These are phyloP conservation scores for Potorous gilbertii DNA, from an alignment of 2,797 vertebrate genomes.

Conservation along the genomic window DNA sequence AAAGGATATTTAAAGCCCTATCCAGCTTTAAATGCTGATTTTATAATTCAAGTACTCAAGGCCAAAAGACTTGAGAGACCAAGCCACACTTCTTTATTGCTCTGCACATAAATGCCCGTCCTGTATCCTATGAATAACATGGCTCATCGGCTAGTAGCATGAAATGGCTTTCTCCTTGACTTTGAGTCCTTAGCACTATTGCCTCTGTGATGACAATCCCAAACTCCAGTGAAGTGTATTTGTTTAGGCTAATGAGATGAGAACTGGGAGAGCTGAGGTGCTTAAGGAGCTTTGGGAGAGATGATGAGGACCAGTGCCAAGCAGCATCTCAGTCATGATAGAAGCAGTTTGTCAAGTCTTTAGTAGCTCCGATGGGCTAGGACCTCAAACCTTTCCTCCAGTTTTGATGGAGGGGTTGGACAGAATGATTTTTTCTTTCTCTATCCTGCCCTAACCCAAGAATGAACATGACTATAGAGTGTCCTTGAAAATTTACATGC, in stretches of 20 bases:
- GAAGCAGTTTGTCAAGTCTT: background rate
- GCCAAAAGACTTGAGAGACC: background rate
- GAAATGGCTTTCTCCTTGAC: background rate
- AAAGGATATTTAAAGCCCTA: background rate
- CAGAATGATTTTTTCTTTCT: constrained; percentile 8
- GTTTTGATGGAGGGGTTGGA: background rate
- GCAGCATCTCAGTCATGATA: background rate
- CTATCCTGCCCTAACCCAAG: background rate
- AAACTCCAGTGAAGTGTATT: background rate
- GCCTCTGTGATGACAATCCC: background rate
- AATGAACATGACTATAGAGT: background rate
- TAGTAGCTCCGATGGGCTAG: background rate
- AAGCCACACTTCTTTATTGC: background rate
- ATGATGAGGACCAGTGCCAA: background rate
- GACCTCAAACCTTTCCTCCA: background rate
- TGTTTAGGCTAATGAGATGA: background rate
- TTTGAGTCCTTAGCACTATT: background rate
- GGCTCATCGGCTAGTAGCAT: background rate
- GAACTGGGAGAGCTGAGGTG: background rate
- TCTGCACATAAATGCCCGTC: background rate
- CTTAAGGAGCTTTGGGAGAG: background rate
- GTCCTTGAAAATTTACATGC: background rate
- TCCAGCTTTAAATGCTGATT: background rate
- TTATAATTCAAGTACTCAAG: background rate
- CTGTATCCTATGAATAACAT: background rate